Evolutionary conservation across 2,888 invertebrate species (phyloP).

Genomic region (Melanostoma mellinum): DNA sequence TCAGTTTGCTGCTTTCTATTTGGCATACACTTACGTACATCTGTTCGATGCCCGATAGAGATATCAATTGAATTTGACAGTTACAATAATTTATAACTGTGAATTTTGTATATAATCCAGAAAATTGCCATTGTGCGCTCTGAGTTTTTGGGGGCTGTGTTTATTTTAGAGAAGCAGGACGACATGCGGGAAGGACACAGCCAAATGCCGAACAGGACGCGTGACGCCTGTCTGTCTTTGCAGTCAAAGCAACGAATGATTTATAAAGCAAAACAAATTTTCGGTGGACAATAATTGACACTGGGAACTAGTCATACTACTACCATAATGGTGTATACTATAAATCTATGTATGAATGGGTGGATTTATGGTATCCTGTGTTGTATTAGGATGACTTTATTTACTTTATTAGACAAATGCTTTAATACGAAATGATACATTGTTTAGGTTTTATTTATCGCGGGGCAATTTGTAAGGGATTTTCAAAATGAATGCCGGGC

Average conservation of each 20-base stretch:
- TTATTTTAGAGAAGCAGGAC: neutral
- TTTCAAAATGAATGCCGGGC: no score
- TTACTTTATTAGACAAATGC: conserved; percentile 14
- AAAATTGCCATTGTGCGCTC: conserved; percentile 38
- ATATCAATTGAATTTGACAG: conserved; percentile 73
- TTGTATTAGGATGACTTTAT: conserved; percentile 2
- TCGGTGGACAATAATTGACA: conserved; percentile 57
- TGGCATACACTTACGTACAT: conserved; percentile 35
- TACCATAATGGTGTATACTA: neutral
- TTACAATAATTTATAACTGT: conserved; percentile 71
- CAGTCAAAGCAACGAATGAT: conserved; percentile 58
- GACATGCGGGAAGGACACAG: neutral
- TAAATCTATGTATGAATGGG: neutral
- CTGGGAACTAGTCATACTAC: conserved; percentile 45
- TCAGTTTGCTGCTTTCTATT: neutral
- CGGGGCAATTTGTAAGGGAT: no score
- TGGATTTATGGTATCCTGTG: conserved; percentile 14
- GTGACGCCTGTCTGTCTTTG: conserved; percentile 54
- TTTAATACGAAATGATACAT: conserved; percentile 10
- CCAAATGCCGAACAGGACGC: neutral
- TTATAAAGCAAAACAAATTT: conserved; percentile 61
- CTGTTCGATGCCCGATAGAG: conserved; percentile 66
- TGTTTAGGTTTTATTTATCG: neutral
- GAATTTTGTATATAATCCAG: conserved; percentile 53
- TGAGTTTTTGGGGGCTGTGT: conserved; percentile 19